These are phyloP conservation scores for Eupithecia subumbrata DNA, from an alignment of 2,888 invertebrate species.

Conservation along the genomic window DNA sequence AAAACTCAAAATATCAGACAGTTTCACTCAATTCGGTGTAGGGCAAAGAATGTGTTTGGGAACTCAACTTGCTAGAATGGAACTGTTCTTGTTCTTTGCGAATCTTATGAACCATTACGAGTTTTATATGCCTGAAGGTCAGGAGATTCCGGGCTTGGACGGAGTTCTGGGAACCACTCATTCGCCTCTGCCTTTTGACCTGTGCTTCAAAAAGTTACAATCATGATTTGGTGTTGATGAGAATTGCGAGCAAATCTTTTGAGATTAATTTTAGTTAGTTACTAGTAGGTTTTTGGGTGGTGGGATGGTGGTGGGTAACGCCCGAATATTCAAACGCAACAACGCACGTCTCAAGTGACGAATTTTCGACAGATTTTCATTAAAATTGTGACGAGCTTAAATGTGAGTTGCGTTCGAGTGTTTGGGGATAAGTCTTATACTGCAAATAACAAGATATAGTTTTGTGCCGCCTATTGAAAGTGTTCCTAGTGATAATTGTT, in stretches of 20 bases:
- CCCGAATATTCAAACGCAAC: too few species aligned
- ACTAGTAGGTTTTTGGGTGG: background rate
- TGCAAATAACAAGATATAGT: background rate
- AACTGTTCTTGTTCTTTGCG: slow-evolving; percentile 92
- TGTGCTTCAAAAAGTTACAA: slow-evolving; percentile 43
- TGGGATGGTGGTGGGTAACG: slow-evolving; percentile 3
- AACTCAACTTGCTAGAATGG: slow-evolving; percentile 91
- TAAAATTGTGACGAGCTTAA: too few species aligned
- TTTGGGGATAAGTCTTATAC: background rate
- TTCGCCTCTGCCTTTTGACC: slow-evolving; percentile 82
- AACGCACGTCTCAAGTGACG: too few species aligned
- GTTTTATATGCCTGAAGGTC: slow-evolving; percentile 86
- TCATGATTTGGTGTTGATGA: background rate
- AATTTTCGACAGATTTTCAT: too few species aligned
- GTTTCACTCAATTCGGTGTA: slow-evolving; percentile 93
- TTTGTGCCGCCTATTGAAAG: slow-evolving; percentile 5
- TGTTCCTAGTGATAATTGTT: background rate
- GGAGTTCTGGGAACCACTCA: slow-evolving; percentile 90
- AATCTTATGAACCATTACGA: slow-evolving; percentile 90
- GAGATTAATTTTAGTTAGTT: background rate
- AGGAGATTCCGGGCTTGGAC: slow-evolving; percentile 87
- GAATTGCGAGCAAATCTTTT: background rate
- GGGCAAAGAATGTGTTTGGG: slow-evolving; percentile 94
- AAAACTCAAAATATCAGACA: slow-evolving; percentile 89
- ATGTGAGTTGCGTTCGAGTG: too few species aligned